These are phyloP conservation scores for Isurus oxyrinchus DNA, from an alignment of 2,113 vertebrate species.

Conservation along the genomic window DNA sequence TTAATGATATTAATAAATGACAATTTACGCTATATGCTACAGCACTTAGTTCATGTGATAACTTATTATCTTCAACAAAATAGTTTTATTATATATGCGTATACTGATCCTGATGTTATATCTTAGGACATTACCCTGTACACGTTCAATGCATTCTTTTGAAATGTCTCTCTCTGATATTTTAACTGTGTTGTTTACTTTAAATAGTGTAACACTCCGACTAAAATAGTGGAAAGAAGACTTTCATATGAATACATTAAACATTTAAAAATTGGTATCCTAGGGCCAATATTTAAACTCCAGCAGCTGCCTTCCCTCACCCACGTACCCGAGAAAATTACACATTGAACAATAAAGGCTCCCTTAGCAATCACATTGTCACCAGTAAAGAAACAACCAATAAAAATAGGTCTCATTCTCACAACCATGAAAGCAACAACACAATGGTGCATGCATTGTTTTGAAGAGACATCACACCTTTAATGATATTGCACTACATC, in stretches of 20 bases:
- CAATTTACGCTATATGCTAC: background rate
- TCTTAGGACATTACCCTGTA: background rate
- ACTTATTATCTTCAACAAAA: background rate
- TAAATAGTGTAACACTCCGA: background rate
- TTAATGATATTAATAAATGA: background rate
- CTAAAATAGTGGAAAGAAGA: background rate
- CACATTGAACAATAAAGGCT: background rate
- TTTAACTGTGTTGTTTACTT: background rate
- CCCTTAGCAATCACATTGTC: background rate
- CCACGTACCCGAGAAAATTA: background rate
- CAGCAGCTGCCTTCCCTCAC: background rate
- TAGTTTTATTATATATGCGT: background rate
- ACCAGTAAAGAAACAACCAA: background rate
- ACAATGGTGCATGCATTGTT: background rate
- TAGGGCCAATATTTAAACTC: background rate
- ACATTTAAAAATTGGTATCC: background rate
- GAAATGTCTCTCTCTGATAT: background rate
- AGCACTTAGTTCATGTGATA: background rate
- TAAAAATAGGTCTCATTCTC: constrained; percentile 3
- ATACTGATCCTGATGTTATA: background rate
- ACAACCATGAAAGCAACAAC: background rate
- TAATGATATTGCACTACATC: background rate
- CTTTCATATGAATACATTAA: background rate
- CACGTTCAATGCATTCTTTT: background rate
- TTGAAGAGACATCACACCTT: background rate